Conservation (phyloP, 2,888 invertebrate species). For the Proisotoma minuta region DNA sequence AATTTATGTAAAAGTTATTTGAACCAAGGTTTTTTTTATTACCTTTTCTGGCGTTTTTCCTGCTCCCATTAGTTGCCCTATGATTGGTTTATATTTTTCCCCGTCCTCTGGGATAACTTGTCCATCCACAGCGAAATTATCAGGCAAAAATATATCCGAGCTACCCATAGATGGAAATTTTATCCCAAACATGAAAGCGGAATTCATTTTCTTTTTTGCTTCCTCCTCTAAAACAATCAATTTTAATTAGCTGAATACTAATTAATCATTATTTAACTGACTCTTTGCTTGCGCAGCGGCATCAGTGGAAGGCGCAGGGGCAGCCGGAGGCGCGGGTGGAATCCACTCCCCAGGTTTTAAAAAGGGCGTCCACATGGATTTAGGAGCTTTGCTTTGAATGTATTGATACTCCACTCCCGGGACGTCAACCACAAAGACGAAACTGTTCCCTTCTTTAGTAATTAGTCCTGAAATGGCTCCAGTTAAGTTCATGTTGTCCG, state of each 20-base stretch:
- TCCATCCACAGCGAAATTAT: not conserved
- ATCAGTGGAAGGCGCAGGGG: not conserved
- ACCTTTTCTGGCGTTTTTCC: not conserved
- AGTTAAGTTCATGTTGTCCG: conserved; percentile 15
- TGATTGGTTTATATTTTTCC: not conserved
- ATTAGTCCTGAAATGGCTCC: conserved; percentile 14
- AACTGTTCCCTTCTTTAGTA: not conserved
- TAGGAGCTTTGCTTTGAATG: not conserved
- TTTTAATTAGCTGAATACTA: no score
- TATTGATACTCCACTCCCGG: conserved; percentile 18
- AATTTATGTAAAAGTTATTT: not conserved
- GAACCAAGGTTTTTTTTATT: not conserved
- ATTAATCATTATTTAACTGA: no score
- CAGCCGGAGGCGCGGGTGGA: not conserved
- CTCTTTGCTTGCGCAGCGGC: not conserved
- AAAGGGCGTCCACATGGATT: conserved; percentile 11
- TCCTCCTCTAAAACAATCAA: no score
- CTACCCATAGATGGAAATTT: not conserved
- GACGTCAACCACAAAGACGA: conserved; percentile 13
- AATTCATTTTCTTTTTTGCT: not conserved
- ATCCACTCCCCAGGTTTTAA: conserved; percentile 15
- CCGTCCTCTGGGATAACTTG: not conserved
- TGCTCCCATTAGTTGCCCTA: not conserved
- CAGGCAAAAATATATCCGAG: not conserved
- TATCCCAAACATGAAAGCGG: not conserved